These are phyloP conservation scores for Phengaris alcon DNA, from an alignment of 2,888 invertebrate genomes.

Conservation along the genomic window DNA sequence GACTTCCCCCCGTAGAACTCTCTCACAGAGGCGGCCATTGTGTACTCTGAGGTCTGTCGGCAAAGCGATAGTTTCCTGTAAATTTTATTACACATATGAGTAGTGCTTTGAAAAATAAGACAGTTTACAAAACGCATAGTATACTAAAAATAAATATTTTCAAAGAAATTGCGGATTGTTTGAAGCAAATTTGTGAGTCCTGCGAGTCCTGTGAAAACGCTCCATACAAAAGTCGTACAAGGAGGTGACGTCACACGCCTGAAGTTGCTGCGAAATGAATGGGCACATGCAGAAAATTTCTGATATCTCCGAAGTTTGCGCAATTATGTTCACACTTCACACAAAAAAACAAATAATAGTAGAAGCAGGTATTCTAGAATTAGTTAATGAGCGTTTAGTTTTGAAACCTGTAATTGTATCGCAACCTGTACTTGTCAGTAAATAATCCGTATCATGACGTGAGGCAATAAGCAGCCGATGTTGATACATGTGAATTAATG, in stretches of 20 bases:
- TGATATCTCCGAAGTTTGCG: too few species aligned
- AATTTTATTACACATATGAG: too few species aligned
- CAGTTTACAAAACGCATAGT: too few species aligned
- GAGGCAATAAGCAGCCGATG: not conserved
- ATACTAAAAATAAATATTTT: too few species aligned
- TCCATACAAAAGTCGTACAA: too few species aligned
- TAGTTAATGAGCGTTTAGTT: not conserved
- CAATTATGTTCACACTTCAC: too few species aligned
- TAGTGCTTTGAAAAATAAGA: too few species aligned
- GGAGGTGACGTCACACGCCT: not conserved
- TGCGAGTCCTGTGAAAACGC: too few species aligned
- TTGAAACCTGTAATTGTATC: conserved; percentile 7
- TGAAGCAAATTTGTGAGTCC: too few species aligned
- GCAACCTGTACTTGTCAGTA: not conserved
- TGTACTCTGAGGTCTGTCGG: not conserved
- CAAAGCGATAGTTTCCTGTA: not conserved
- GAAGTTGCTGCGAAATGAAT: too few species aligned
- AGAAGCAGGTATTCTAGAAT: not conserved
- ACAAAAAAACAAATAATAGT: not conserved
- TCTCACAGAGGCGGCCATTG: conserved; percentile 34
- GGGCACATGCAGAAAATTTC: too few species aligned
- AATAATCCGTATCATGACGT: not conserved
- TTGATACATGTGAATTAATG: not conserved
- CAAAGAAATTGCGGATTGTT: too few species aligned
- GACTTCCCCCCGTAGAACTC: conserved; percentile 77